Conservation (phyloP, 2,797 vertebrate species). For the Epinephelus coioides region DNA sequence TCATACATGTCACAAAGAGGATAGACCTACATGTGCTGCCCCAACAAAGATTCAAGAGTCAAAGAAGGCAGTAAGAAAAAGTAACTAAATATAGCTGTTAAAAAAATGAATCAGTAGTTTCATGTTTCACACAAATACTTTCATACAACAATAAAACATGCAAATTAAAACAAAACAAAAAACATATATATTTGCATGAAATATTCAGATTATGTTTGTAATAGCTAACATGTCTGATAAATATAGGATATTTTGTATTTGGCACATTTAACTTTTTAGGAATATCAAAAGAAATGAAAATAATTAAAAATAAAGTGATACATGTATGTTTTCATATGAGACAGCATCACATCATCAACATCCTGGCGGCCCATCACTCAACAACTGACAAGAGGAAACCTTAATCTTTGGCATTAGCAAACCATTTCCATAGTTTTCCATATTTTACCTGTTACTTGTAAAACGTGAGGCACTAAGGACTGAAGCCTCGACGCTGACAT, state of each 20-base stretch:
- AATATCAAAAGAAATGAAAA: slow-evolving; percentile 42
- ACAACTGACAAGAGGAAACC: slow-evolving; percentile 15
- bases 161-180: slow-evolving; percentile 24
- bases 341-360: slow-evolving; percentile 28
- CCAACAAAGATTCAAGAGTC: slow-evolving; percentile 28
- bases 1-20: slow-evolving; percentile 37
- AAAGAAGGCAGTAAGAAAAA: slow-evolving; percentile 30
- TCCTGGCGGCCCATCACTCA: slow-evolving; percentile 10
- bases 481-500: slow-evolving; percentile 30
- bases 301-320: slow-evolving; percentile 31
- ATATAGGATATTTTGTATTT: slow-evolving; percentile 42
- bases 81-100: neutral
- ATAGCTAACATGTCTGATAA: slow-evolving; percentile 40
- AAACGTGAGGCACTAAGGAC: slow-evolving; percentile 25
- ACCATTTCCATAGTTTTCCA: neutral
- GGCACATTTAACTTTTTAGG: slow-evolving; percentile 10
- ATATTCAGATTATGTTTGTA: slow-evolving; percentile 26
- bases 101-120: slow-evolving; percentile 80
- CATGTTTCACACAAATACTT: slow-evolving; percentile 69
- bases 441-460: slow-evolving; percentile 31
- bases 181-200: slow-evolving; percentile 44
- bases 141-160: slow-evolving; percentile 52
- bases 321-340: slow-evolving; percentile 54
- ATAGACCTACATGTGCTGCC: slow-evolving; percentile 33
- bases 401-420: slow-evolving; percentile 17